Conservation (phyloP, 2,113 vertebrate genomes). For the Megaleporinus macrocephalus region DNA sequence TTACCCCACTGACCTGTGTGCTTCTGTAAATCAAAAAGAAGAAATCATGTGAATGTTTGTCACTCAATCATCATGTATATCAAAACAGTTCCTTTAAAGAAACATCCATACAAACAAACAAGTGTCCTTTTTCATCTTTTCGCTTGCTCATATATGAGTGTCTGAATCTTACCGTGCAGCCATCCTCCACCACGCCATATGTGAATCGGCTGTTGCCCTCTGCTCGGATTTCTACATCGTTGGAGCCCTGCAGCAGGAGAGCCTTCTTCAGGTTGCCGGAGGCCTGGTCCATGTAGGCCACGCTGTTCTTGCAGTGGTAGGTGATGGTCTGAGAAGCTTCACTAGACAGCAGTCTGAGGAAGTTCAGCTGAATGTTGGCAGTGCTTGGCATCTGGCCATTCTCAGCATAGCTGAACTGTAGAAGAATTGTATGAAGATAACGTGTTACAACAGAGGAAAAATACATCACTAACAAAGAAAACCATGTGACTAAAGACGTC, state of each 20-base stretch:
- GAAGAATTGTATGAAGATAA: not conserved
- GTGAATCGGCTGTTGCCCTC: slow-evolving; percentile 98
- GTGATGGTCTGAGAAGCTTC: slow-evolving; percentile 95
- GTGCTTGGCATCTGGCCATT: slow-evolving; percentile 83
- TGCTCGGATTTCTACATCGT: slow-evolving; percentile 94
- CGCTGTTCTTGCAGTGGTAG: slow-evolving; percentile 98
- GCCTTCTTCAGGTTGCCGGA: slow-evolving; percentile 94
- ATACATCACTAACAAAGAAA: not conserved
- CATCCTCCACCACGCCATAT: slow-evolving; percentile 90
- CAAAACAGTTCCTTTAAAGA: no score
- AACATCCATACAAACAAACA: no score
- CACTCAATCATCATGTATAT: no score
- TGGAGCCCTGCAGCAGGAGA: slow-evolving; percentile 93
- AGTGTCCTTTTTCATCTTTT: no score
- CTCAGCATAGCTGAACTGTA: slow-evolving; percentile 92
- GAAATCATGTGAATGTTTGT: not conserved
- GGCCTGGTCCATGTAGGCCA: slow-evolving; percentile 93
- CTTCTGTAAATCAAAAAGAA: slow-evolving; percentile 78
- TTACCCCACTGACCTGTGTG: slow-evolving; percentile 95
- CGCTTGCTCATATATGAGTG: slow-evolving; percentile 20
- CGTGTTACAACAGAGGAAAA: not conserved
- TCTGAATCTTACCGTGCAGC: slow-evolving; percentile 87
- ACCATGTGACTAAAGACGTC: not conserved
- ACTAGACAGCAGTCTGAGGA: slow-evolving; percentile 93
- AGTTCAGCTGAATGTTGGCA: slow-evolving; percentile 91